Base-by-base conservation (phyloP, 2,113 vertebrate species). In the Chauna torquata region DNA sequence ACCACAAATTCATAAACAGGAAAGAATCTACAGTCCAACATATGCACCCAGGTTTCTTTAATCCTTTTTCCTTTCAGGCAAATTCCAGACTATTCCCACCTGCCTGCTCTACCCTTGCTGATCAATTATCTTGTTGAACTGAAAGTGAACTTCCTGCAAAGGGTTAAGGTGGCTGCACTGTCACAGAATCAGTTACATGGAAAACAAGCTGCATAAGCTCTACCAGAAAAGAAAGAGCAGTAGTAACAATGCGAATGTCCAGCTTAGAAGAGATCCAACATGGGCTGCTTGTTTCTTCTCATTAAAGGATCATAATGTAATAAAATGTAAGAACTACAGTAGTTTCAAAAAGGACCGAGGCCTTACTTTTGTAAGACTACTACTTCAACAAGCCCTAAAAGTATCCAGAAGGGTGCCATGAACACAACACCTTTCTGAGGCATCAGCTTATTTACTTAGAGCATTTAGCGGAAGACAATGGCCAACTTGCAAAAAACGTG, bases 11-110 rank as follows among this genome's bases (percentile, higher is more conserved):
- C 68, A 76, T 91, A 95, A 95, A 95, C 88, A 97, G 97, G 96
- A 97, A 97, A 95, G 96, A 94, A 96, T 83, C 96, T 97, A 93
- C 87, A 95, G 88, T 88, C 95, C 98, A 97, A 97, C 96, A 64
- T 34, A 95, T 6, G 71, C 66, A 92, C 81, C 94, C 88, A 75
- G 64, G 52, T 75, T 89, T 91, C 94, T 97, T 94, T 95, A 89
- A 97, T 97, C 95, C 96, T 96, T 98, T 98, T 96, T 98, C 97
- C 98, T 99, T 97, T 98, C 96, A 98, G 99, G 98, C 97, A 98
- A 98, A 99, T 98, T 98, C 98, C 98, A 98, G 91, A 14, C 81
- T 47, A 23, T 97, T 96, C 86, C 94, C 88, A 94, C 86, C 96
- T 95, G 94, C 92, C 91, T 93, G 70, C 79, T 95, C 77, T 90